Percentiles rank a stretch among this genome's conserved stretches.
phyloP scores from a whole-genome alignment of 2,888 invertebrate species.

The Hypercompe scribonia region DNA sequence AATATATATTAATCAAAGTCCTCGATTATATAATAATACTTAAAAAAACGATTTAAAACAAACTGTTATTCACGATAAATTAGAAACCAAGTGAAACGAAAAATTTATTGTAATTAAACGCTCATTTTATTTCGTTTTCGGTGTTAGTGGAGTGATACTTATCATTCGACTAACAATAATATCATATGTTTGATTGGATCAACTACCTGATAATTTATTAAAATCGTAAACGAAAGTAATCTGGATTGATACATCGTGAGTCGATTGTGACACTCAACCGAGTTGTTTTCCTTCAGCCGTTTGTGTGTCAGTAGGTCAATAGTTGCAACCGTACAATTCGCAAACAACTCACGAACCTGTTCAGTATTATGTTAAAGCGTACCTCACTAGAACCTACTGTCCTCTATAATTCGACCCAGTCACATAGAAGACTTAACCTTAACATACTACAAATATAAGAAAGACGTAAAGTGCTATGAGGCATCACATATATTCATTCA shows the following conservation, averaged over 20 bases:
- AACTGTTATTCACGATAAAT: not conserved
- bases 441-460: not conserved
- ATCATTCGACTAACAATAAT: not conserved
- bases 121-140: not conserved
- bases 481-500: not conserved
- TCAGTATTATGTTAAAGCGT: conserved; percentile 54
- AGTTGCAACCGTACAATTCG: conserved; percentile 76
- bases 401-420: conserved; percentile 24
- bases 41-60: not conserved
- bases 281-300: conserved; percentile 79
- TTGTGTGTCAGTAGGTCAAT: conserved; percentile 84
- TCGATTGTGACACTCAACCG: conserved; percentile 70
- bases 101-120: not conserved
- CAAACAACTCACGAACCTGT: conserved; percentile 77
- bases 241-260: conserved; percentile 54
- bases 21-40: not conserved
- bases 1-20: not conserved
- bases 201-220: conserved; percentile 24
- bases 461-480: not conserved
- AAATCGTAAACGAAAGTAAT: conserved; percentile 58
- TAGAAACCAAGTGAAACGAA: not conserved
- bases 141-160: not conserved
- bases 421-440: conserved; percentile 11
- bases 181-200: conserved; percentile 12
- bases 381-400: conserved; percentile 38